Percentiles rank a stretch among this genome's conserved stretches.
These are phyloP conservation scores for Prionailurus bengalensis DNA, from an alignment of 2,113 vertebrate genomes.

Conservation along the genomic window DNA sequence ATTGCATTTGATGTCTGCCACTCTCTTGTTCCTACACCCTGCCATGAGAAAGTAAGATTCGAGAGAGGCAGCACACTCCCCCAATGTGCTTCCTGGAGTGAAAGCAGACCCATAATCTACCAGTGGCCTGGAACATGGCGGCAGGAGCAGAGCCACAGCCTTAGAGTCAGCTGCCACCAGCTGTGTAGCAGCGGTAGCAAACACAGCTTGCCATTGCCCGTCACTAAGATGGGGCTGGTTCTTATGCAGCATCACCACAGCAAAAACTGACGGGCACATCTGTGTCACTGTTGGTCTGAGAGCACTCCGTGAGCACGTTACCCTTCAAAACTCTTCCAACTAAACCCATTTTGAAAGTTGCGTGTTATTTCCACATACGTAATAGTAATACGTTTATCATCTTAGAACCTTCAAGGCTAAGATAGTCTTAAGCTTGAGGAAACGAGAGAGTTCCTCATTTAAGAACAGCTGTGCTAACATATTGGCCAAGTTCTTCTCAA, in stretches of 20 bases:
- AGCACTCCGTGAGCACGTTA: not conserved
- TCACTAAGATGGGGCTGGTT: not conserved
- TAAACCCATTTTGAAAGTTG: not conserved
- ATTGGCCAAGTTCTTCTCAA: slow-evolving; percentile 13
- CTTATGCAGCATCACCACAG: not conserved
- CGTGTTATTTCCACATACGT: not conserved
- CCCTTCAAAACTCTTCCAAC: not conserved
- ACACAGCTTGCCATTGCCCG: accelerated
- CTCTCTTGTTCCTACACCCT: not conserved
- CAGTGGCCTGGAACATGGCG: accelerated
- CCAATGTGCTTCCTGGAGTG: no score
- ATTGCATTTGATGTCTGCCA: not conserved
- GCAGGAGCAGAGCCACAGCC: not conserved
- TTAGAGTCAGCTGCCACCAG: accelerated
- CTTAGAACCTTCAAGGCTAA: not conserved
- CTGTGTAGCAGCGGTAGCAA: accelerated
- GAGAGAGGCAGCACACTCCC: not conserved
- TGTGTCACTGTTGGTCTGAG: not conserved
- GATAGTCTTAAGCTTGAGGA: not conserved
- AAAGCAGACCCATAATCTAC: accelerated
- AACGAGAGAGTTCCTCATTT: not conserved
- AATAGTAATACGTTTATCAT: slow-evolving; percentile 16
- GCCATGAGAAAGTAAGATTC: not conserved
- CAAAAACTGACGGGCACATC: not conserved
- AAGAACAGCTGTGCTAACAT: slow-evolving; percentile 68